phyloP scores from a whole-genome alignment of 2,888 invertebrate genomes.

The Subacronicta megacephala region DNA sequence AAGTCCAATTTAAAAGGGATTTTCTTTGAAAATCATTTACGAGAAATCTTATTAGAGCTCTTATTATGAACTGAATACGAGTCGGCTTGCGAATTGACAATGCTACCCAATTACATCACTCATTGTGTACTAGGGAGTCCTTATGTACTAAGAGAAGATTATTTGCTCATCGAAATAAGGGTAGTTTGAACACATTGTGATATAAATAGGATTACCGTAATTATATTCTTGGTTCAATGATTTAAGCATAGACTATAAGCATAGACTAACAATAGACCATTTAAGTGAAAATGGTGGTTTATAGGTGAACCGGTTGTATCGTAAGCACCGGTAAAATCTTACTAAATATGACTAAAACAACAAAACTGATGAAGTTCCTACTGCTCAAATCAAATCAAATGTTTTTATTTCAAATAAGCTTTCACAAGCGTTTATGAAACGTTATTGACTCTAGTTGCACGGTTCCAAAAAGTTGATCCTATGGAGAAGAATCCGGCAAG shows the following conservation, averaged over 20 bases:
- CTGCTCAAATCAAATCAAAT: too few relatives aligned
- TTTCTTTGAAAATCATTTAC: slow-evolving; percentile 63
- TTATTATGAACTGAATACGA: slow-evolving; percentile 50
- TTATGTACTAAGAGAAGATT: slow-evolving; percentile 27
- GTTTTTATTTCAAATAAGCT: too few relatives aligned
- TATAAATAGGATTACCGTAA: slow-evolving; percentile 35
- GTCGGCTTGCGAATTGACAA: slow-evolving; percentile 45
- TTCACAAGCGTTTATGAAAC: too few relatives aligned
- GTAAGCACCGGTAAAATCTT: not conserved
- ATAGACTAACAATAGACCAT: slow-evolving; percentile 2
- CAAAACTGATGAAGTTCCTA: too few relatives aligned
- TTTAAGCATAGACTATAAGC: slow-evolving; percentile 18
- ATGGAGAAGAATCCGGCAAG: too few relatives aligned
- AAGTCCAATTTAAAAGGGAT: slow-evolving; percentile 56
- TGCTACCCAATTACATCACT: slow-evolving; percentile 49
- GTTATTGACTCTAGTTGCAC: too few relatives aligned
- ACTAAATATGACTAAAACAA: too few relatives aligned
- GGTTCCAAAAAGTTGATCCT: too few relatives aligned
- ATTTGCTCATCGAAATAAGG: slow-evolving; percentile 37
- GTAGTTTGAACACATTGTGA: slow-evolving; percentile 40
- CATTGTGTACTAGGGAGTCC: slow-evolving; percentile 33
- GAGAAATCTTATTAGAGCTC: slow-evolving; percentile 56
- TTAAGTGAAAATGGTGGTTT: too few relatives aligned
- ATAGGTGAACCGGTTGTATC: too few relatives aligned
- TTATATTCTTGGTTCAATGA: slow-evolving; percentile 36